Percentiles rank a stretch among this genome's conserved stretches.
phyloP scores from a whole-genome alignment of 2,888 invertebrate species.

The Strigamia maritima region DNA sequence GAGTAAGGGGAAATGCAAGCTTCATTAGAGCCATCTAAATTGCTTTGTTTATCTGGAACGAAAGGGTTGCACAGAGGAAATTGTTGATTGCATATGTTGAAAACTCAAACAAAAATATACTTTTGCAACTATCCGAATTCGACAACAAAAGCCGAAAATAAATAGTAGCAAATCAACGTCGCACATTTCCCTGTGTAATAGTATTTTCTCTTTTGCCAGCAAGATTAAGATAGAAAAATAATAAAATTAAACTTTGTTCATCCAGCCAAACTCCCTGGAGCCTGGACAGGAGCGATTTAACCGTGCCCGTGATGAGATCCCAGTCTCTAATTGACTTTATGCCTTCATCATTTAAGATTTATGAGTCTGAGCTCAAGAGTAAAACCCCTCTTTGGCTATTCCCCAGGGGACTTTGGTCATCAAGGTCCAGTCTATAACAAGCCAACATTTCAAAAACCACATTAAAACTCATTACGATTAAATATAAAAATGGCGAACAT shows the following conservation, averaged over 20 bases:
- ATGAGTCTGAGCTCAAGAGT: constrained; percentile 17
- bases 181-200: neutral
- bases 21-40: constrained; percentile 29
- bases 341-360: constrained; percentile 29
- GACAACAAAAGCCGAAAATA: neutral
- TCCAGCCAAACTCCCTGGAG: neutral
- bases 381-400: constrained; percentile 21
- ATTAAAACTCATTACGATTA: constrained; percentile 22
- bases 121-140: neutral
- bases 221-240: constrained; percentile 17
- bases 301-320: constrained; percentile 14
- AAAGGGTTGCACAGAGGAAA: constrained; percentile 22
- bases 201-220: neutral
- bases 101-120: constrained; percentile 25
- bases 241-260: constrained; percentile 18
- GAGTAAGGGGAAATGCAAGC: constrained; percentile 29
- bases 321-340: constrained; percentile 27
- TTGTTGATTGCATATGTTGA: constrained; percentile 27
- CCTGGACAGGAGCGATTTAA: constrained; percentile 16
- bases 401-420: constrained; percentile 15
- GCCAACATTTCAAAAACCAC: constrained; percentile 4
- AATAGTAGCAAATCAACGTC: neutral
- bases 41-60: constrained; percentile 26
- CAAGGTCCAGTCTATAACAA: neutral
- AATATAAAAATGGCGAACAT: neutral